Base-by-base conservation (phyloP, 2,888 invertebrate genomes). In the Anorthoa munda region DNA sequence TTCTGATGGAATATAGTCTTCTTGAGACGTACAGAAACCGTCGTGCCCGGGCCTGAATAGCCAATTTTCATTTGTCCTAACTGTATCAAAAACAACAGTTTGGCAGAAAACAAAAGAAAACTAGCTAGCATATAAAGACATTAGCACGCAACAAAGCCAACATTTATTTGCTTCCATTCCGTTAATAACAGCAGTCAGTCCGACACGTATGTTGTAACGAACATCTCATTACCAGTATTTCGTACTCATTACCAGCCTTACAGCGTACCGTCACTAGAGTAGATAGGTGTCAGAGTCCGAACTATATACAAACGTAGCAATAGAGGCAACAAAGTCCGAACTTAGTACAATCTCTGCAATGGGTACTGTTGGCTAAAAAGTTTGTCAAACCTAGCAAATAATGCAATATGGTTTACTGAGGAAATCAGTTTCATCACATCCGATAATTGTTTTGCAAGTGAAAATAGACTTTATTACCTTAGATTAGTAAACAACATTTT, bases 181-280 rank as follows among this genome's bases (percentile, higher is more conserved):
- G 65, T 86, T 90, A 90, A 89, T 87, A 89, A 87, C 88, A 83
- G 78, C 81, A 87, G 86, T 88, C 87, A 90, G 90, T 90, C 88
- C 90, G 90, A 92, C 93, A 91, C 90, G 91, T 90, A 87, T 90
- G 92, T 94, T 93, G 94, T 94, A 92, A 86, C 87, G 84, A 92
- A 93, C 92, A 93, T 94, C 94, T 94, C 94, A 95, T 95, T 95
- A 95, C 93, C 89, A 91, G 87, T 92, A 90, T 92, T 91, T 92
- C 93, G 90, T 92, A 92, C 75, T 79, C 84, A 86, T 86, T 95
- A 95, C 94, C 89, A 90, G 84, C 91, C 90, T 92, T 90, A 79
- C 65, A 66, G 26, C 60, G 45, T 53, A 48, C 15, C 90, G 90
- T 0, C 0, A 13, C 65, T 17, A 4, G 76, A 80, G 51, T 75